Base-by-base conservation (phyloP, 1,140 invertebrate genomes). In the Acarapis woodi region DNA sequence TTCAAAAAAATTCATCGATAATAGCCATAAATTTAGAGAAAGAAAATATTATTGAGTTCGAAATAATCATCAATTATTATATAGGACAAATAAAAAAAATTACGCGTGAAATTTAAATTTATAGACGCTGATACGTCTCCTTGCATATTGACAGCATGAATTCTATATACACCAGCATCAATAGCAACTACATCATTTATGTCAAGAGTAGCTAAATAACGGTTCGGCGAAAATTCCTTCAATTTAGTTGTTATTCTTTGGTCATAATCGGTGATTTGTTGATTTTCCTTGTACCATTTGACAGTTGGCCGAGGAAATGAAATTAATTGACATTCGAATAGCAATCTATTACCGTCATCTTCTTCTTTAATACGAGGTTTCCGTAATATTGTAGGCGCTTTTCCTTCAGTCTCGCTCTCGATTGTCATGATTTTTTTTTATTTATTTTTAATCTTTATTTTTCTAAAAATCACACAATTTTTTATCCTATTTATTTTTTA, bases 121-220 rank as follows among this genome's bases (percentile, higher is more conserved):
- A 96, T 93, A 48, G 83, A 90, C 45, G 85, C 85, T 41, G 83
- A 74, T 51, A 93, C 83, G 66, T 94, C 85, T 52, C 87, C 87
- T 63, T 80, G 77, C 59, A 78, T 82, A 59, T 94, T 96, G 59
- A 82, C 87, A 46, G 87, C 87, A 58, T 82, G 82, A 50, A 94
- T 83, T 61, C 87, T 87, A 63, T 96, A 96, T 37, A 87, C 70
- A 49, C 87, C 87, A 42, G 80, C 82, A 58, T 96, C 87, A 18
- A 70, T 71, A 65, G 90, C 82, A 55, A 85, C 71, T 46, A 93
- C 85, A 56, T 88, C 79, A 54, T 85, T 74, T 47, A 96, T 65
- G 56, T 90, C 80, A 48, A 94, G 65, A 44, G 79, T 70, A 49
- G 85, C 78, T 48, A 76, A 62, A 57, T 73, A 87, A 53, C 78